Evolutionary conservation across 2,888 invertebrate species (phyloP).

Genomic region (Rhorus exstirpatorius): DNA sequence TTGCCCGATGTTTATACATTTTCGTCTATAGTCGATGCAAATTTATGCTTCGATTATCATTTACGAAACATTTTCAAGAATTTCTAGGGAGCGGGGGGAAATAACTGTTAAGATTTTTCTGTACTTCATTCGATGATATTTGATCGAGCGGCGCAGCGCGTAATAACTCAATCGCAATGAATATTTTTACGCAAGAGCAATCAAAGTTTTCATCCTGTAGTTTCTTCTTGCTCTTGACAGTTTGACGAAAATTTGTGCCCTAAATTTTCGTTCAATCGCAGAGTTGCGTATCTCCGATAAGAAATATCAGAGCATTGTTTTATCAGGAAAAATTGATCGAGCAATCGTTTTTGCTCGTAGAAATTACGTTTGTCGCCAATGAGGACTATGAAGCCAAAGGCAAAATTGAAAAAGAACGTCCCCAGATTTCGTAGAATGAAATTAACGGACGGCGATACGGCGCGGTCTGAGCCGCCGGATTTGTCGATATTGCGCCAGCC

Average conservation of each 20-base stretch:
- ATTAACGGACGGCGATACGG: slow-evolving; percentile 55
- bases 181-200: background rate
- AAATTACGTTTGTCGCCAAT: slow-evolving; percentile 33
- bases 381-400: slow-evolving; percentile 74
- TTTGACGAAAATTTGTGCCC: background rate
- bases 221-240: slow-evolving; percentile 12
- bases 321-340: background rate
- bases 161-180: background rate
- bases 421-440: slow-evolving; percentile 73
- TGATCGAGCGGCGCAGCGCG: background rate
- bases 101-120: background rate
- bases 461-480: slow-evolving; percentile 69
- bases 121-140: background rate
- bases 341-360: too few species aligned
- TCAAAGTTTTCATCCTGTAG: slow-evolving; percentile 33
- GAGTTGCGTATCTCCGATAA: too few species aligned
- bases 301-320: too few species aligned
- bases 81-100: too few species aligned
- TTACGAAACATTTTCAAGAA: background rate
- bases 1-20: background rate
- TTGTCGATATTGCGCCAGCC: slow-evolving; percentile 88
- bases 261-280: too few species aligned
- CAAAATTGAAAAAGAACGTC: slow-evolving; percentile 75
- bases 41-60: background rate
- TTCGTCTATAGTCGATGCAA: background rate